These are phyloP conservation scores for Misgurnus anguillicaudatus DNA, from an alignment of 2,113 vertebrate species.

Conservation along the genomic window DNA sequence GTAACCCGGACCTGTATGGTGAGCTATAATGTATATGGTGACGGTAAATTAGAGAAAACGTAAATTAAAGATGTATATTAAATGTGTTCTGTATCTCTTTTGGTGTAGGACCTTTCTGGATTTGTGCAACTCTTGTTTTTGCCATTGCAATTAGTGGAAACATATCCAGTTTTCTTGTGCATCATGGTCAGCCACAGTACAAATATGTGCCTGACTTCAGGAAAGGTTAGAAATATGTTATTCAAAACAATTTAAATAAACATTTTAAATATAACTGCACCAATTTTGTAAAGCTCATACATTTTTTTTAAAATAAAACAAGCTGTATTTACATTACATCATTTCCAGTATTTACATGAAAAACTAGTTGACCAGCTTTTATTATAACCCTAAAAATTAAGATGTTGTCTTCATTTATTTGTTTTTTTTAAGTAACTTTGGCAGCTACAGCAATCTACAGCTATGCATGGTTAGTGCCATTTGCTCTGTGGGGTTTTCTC, in stretches of 20 bases:
- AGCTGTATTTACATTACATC: too few species aligned
- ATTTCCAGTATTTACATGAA: too few species aligned
- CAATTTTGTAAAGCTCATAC: neutral
- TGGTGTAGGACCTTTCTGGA: slow-evolving; percentile 93
- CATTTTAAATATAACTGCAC: neutral
- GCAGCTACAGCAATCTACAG: slow-evolving; percentile 91
- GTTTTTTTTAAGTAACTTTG: slow-evolving; percentile 87
- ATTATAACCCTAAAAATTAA: neutral
- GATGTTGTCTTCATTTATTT: neutral
- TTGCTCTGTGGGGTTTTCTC: slow-evolving; percentile 91
- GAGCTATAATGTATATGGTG: slow-evolving; percentile 46
- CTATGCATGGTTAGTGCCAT: slow-evolving; percentile 92
- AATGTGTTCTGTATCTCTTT: neutral
- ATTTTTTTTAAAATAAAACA: too few species aligned
- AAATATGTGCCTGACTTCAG: slow-evolving; percentile 91
- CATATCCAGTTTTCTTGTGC: slow-evolving; percentile 86
- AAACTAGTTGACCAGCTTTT: too few species aligned
- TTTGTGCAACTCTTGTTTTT: slow-evolving; percentile 95
- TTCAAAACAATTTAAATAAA: neutral
- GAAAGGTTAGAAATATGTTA: slow-evolving; percentile 81
- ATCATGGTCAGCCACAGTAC: slow-evolving; percentile 76
- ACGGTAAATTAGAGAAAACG: neutral
- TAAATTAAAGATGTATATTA: neutral
- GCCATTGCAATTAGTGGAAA: slow-evolving; percentile 95
- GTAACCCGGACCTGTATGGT: slow-evolving; percentile 96